Evolutionary conservation across 2,797 vertebrate genomes (phyloP), one percentile per base, ranked within the genome.

Genomic region (Myotis daubentonii): DNA sequence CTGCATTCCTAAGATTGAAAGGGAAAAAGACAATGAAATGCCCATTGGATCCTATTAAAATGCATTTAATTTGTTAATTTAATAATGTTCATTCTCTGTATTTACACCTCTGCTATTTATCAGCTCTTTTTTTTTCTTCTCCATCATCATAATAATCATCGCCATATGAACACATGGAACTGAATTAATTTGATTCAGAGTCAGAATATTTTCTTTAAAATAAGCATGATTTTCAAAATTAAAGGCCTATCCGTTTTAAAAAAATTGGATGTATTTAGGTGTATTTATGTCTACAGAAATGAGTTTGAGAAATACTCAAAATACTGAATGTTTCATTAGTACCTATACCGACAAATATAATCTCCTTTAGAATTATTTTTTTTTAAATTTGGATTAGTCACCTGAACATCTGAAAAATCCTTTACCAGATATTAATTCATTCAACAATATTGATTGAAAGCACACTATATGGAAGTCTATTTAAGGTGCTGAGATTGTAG

Each of bases 191-290:
- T 85, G 47, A 51, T 25, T 89, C 16, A 71, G 5, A 19, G 65
- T 76, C 2, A 41, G 25, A 86, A 89, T 36, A 92, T n/a, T 44
- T 71, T 4, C 23, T 79, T 51, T 33, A 91, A 51, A 72, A 84
- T 60, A 72, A 85, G 7, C 4, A 85, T 33, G 2, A 55, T 78
- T 88, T 97, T 94, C 38, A 76, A 38, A 94, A 62, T 76, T 83
- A 87, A 79, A 87, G 6, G 57, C 10, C 9, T 87, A 57, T 0
- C 49, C 33, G 19, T 41, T 28, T 28, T 87, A 8, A 76, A 87
- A 90, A 78, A 84, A 19, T 95, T 68, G 25, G 22, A 20, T 85
- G 5, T 82, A 89, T 78, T 23, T 82, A 28, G 19, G 16, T 85
- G 5, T 82, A 89, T 78, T 23, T 82, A 23, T 62, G 9, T 0